Evolutionary conservation across 2,113 vertebrate species (phyloP).

Genomic region (Sebastes fasciatus): DNA sequence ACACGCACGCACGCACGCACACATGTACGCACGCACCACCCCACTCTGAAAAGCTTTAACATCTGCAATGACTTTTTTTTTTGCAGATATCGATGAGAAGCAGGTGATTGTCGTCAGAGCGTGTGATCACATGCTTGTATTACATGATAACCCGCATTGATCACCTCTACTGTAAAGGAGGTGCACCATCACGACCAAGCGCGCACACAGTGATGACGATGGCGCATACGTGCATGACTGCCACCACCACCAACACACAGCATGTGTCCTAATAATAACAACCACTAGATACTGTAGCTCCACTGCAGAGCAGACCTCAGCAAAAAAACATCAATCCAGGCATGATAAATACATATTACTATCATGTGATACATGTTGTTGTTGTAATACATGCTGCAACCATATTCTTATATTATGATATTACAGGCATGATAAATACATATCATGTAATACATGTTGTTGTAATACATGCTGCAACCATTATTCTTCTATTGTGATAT

Average conservation of each 20-base stretch:
- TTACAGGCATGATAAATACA: neutral
- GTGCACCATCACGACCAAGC: conserved; percentile 22
- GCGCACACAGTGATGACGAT: conserved; percentile 50
- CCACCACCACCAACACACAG: conserved; percentile 45
- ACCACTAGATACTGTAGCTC: conserved; percentile 20
- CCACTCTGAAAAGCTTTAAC: conserved; percentile 19
- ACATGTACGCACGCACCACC: conserved; percentile 3
- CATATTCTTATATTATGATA: conserved; percentile 14
- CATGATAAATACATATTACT: neutral
- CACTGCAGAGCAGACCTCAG: conserved; percentile 45
- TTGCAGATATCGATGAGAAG: conserved; percentile 30
- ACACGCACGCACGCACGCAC: conserved; percentile 21
- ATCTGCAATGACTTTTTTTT: conserved; percentile 38
- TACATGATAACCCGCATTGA: conserved; percentile 54
- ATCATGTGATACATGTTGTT: neutral
- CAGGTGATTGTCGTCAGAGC: conserved; percentile 37
- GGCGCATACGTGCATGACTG: conserved; percentile 67
- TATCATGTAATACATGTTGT: too few relatives aligned
- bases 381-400: neutral
- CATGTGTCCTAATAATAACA: conserved; percentile 62
- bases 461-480: too few relatives aligned
- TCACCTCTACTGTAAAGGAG: conserved; percentile 18
- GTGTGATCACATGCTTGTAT: conserved; percentile 38
- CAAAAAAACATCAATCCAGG: conserved; percentile 26
- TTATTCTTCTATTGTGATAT: too few relatives aligned